Percentiles rank a stretch among this genome's conserved stretches.
Evolutionary conservation across 2,797 vertebrate species (phyloP).

Genomic region (Chlorospingus semifuscus): DNA sequence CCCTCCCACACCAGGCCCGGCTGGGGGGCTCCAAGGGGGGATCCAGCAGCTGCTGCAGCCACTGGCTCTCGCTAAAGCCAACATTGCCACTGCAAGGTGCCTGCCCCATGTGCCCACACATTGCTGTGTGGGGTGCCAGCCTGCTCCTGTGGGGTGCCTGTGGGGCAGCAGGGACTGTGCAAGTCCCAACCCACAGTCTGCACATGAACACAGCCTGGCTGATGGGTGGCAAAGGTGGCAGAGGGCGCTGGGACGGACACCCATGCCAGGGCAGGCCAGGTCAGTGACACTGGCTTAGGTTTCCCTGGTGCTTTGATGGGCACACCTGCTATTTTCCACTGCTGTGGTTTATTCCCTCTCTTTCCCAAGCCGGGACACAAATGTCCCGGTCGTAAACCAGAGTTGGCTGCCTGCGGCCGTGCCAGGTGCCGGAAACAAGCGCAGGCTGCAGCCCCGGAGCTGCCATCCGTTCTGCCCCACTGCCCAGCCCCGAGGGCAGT

Average conservation of each 20-base stretch:
- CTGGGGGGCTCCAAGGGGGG: background rate
- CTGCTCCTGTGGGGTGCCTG: background rate
- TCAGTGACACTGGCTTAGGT: background rate
- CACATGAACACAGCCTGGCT: rapidly evolving
- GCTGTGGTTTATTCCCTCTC: background rate
- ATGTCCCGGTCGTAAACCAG: background rate
- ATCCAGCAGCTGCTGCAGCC: background rate
- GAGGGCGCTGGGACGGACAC: background rate
- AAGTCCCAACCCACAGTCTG: background rate
- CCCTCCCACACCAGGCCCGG: background rate
- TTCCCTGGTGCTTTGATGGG: background rate
- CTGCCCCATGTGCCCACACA: background rate
- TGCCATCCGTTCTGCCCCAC: slow-evolving; percentile 38
- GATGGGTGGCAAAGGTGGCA: background rate
- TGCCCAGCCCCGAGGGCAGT: background rate
- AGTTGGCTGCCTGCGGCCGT: rapidly evolving
- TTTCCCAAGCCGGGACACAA: slow-evolving; percentile 1
- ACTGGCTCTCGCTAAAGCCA: background rate
- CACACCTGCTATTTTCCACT: slow-evolving; percentile 25
- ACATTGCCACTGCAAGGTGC: background rate
- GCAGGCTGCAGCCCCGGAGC: background rate
- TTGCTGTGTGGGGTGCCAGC: background rate
- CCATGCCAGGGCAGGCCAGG: rapidly evolving
- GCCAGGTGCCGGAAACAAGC: background rate
- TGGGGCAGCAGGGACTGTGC: background rate